phyloP scores from a whole-genome alignment of 2,888 invertebrate genomes.

The Falcaria lacertinaria region DNA sequence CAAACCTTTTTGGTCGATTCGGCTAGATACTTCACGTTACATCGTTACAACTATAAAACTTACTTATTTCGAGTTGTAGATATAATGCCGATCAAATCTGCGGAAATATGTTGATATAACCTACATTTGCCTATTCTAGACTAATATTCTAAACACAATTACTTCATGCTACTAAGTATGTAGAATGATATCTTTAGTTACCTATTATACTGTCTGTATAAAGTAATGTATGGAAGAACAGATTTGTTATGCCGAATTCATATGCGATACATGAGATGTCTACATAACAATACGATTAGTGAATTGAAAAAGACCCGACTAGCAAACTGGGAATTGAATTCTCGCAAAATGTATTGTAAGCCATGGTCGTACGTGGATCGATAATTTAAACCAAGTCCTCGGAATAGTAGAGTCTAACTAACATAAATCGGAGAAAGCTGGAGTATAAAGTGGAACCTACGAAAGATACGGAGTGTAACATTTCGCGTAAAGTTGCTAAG shows the following conservation, averaged over 20 bases:
- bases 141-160: no score
- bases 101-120: no score
- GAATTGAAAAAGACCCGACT: neutral
- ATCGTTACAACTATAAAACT: no score
- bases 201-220: no score
- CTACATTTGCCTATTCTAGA: no score
- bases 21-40: no score
- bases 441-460: slow-evolving; percentile 10
- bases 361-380: slow-evolving; percentile 30
- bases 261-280: neutral
- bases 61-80: neutral
- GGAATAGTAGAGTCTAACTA: slow-evolving; percentile 26
- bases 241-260: neutral
- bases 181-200: no score
- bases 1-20: no score
- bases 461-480: neutral
- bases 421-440: slow-evolving; percentile 27
- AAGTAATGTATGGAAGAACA: no score
- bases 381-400: slow-evolving; percentile 37
- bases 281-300: neutral
- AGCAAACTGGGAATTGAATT: neutral
- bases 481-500: neutral
- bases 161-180: no score
- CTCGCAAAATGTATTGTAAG: slow-evolving; percentile 24
- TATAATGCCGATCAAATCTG: no score